Conservation (phyloP, 2,888 invertebrate genomes). For the Cynaeus angustus region DNA sequence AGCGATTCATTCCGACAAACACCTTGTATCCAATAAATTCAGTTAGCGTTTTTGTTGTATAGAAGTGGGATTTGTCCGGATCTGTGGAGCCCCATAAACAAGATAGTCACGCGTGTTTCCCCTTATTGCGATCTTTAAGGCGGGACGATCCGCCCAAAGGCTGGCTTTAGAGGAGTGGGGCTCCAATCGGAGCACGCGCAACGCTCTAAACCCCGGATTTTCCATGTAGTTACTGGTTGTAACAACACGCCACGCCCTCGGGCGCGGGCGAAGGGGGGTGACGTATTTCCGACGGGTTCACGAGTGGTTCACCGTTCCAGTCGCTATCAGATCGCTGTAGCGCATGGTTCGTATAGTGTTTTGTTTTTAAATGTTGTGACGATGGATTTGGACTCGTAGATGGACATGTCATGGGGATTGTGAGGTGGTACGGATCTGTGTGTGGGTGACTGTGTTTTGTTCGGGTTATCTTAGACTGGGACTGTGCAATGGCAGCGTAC, state of each 20-base stretch:
- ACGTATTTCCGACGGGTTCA: conserved; percentile 65
- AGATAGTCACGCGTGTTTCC: conserved; percentile 69
- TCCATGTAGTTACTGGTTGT: conserved; percentile 67
- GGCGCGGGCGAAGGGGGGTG: conserved; percentile 59
- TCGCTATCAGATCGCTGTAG: conserved; percentile 69
- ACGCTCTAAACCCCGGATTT: conserved; percentile 62
- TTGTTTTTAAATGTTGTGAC: conserved; percentile 61
- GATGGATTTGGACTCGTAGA: conserved; percentile 52
- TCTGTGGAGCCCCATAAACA: conserved; percentile 72
- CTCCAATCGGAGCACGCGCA: conserved; percentile 59
- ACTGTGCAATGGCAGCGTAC: conserved; percentile 82
- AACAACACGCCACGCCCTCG: conserved; percentile 60
- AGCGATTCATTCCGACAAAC: conserved; percentile 73
- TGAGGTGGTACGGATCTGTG: conserved; percentile 60
- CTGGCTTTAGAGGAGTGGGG: conserved; percentile 60
- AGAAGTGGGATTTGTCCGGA: conserved; percentile 72
- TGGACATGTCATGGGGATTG: conserved; percentile 59
- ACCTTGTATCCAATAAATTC: conserved; percentile 74
- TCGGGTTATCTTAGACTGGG: conserved; percentile 44
- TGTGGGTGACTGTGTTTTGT: conserved; percentile 60
- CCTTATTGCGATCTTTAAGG: conserved; percentile 60
- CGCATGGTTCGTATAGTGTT: conserved; percentile 64
- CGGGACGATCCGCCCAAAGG: conserved; percentile 53
- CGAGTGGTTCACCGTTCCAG: conserved; percentile 66
- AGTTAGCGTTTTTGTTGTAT: conserved; percentile 72